Evolutionary conservation across 1,140 invertebrate species (phyloP), one percentile per base, ranked within the genome.

Genomic region (Eufriesea mexicana): DNA sequence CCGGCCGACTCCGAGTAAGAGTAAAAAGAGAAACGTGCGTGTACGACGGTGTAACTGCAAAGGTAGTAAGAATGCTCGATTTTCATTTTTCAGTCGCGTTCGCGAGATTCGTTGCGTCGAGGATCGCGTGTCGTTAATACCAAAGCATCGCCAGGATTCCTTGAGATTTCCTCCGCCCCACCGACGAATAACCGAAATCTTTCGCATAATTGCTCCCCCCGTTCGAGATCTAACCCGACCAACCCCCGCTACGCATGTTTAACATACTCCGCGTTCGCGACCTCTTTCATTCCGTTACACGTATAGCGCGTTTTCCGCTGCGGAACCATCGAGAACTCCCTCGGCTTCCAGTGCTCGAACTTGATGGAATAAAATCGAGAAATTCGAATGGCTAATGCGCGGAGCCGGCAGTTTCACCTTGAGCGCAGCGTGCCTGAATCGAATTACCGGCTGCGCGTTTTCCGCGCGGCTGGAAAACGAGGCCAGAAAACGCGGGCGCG

Each of bases 171-270:
- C 12, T 6, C 4, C 42, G n/a, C 18, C 20, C 51, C 25, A 9
- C 10, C 72, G 42, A 18, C 25, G 16, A 71, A 55, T 70, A 57
- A 49, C 23, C 51, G n/a, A 71, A 23, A 70, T 79, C 42, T 45
- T n/a, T 79, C 54, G 66, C 66, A 51, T 79, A 79, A 68, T 57
- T 61, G n/a, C 20, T 64, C 16, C 35, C 35, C 7, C 59, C 25
- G 5, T 61, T n/a, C 4, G 0, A 25, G 42, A 67, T 67, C 28
- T 20, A 12, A 1, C 1, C 35, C 8, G 18, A 45, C 5, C 23
- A 0, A 16, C 14, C 2, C 20, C n/a, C 23, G 23, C 23, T 12
- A 5, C 23, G 20, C 5, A 45, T 47, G 45, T 14, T 67, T n/a
- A n/a, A 45, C 20, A 14, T 8, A 45, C n/a, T 67, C 64, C 42